Percentiles rank a stretch among this genome's conserved stretches.
Conservation (phyloP, 2,113 vertebrate genomes). For the Podiceps cristatus region DNA sequence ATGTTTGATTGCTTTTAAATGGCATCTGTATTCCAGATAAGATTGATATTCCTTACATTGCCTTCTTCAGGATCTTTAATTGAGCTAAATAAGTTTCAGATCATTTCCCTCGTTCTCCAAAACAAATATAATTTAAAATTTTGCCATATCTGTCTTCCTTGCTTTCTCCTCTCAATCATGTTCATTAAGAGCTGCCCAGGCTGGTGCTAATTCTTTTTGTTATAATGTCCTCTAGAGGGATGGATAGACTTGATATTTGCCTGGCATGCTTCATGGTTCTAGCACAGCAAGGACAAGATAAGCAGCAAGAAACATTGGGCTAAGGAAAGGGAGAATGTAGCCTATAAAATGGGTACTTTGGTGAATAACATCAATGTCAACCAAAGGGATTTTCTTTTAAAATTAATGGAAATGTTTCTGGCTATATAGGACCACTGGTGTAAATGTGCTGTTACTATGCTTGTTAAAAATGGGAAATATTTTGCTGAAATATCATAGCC, state of each 20-base stretch:
- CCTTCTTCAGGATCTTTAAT: neutral
- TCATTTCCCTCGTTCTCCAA: neutral
- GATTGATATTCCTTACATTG: neutral
- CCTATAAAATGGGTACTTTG: neutral
- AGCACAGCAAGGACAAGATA: neutral
- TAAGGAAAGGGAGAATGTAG: neutral
- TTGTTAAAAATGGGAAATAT: neutral
- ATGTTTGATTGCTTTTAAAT: neutral
- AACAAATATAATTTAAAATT: conserved; percentile 1
- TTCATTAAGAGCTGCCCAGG: neutral
- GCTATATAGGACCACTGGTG: neutral
- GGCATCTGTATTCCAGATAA: neutral
- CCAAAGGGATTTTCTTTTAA: neutral
- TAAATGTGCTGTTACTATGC: neutral
- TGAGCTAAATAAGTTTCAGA: neutral
- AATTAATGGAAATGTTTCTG: neutral
- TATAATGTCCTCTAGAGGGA: neutral
- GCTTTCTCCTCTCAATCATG: neutral
- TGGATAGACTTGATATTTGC: neutral
- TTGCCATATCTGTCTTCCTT: neutral
- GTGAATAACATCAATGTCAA: neutral
- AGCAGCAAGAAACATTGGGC: neutral
- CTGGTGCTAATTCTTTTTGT: neutral
- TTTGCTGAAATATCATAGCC: neutral
- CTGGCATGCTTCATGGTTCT: neutral